Evolutionary conservation across 2,113 vertebrate genomes (phyloP).

Genomic region (Prunella himalayana): DNA sequence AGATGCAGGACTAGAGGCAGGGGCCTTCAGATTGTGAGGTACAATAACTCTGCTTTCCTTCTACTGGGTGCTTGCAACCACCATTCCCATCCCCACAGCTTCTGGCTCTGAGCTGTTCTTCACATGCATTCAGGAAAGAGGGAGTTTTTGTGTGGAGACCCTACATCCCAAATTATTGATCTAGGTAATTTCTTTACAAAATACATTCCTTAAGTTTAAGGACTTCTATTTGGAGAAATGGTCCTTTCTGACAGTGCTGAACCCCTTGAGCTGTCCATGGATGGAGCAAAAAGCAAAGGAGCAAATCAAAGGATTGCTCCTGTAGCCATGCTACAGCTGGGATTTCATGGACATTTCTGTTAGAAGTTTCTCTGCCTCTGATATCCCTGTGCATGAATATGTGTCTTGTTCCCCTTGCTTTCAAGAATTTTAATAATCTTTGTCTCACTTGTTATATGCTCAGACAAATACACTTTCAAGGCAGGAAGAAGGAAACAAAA

Average conservation of each 20-base stretch:
- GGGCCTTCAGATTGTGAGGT: background rate
- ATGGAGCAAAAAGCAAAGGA: background rate
- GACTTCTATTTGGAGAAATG: background rate
- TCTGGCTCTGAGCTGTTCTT: background rate
- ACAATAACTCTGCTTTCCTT: background rate
- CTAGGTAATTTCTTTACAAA: background rate
- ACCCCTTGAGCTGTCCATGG: background rate
- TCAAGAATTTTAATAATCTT: slow-evolving; percentile 2
- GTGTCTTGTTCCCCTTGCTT: background rate
- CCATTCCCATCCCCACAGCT: background rate
- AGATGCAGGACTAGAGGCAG: background rate
- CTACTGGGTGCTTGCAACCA: background rate
- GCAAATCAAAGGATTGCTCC: background rate
- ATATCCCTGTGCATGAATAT: background rate
- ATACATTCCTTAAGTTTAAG: background rate
- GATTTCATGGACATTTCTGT: background rate
- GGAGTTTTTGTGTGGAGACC: background rate
- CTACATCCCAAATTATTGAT: background rate
- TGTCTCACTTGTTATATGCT: background rate
- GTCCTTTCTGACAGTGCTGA: background rate
- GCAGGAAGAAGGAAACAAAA: slow-evolving; percentile 27
- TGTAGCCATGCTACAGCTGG: background rate
- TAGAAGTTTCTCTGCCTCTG: background rate
- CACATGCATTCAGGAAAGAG: background rate
- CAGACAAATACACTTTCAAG: background rate